These are phyloP conservation scores for Nymphicus hollandicus DNA, from an alignment of 2,113 vertebrate genomes.

Conservation along the genomic window DNA sequence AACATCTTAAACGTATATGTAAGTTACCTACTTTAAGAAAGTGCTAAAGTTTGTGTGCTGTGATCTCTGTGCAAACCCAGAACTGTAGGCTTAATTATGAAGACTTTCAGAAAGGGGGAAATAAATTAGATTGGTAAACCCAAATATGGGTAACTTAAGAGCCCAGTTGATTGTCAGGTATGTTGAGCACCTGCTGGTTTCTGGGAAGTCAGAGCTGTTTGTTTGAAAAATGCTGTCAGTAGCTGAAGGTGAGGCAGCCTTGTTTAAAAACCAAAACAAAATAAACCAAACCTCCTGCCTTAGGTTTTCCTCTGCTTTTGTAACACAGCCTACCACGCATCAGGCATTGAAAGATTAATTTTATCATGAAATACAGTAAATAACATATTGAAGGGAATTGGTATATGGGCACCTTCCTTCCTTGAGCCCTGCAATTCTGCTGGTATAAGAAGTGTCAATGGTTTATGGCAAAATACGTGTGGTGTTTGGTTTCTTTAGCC, in stretches of 20 bases:
- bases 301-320: neutral
- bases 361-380: neutral
- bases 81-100: neutral
- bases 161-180: neutral
- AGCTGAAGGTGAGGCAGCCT: neutral
- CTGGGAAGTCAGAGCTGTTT: neutral
- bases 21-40: neutral
- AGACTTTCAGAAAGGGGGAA: neutral
- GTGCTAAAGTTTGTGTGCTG: neutral
- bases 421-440: neutral
- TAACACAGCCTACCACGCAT: neutral
- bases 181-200: neutral
- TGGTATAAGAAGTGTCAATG: neutral
- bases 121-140: neutral
- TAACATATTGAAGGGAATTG: neutral
- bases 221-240: neutral
- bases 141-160: neutral
- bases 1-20: neutral
- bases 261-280: neutral
- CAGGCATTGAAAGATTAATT: neutral
- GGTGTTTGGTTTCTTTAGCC: neutral
- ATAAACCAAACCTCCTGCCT: neutral
- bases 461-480: neutral
- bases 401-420: rapidly evolving
- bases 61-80: neutral